Conservation (phyloP, 1,140 invertebrate species). For the Eubasilissa regina region DNA sequence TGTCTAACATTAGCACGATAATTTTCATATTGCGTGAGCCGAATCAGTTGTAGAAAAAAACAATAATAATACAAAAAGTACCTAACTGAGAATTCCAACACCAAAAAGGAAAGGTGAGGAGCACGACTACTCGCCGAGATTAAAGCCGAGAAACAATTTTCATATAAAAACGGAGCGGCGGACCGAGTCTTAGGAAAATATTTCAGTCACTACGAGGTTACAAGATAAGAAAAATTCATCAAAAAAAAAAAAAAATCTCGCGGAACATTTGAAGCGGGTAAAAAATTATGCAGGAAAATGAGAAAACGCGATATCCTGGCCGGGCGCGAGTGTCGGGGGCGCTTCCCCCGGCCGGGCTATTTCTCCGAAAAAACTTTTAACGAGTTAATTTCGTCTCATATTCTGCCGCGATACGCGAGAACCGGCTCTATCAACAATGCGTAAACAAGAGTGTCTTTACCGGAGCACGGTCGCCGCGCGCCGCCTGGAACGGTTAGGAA, state of each 20-base stretch:
- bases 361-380: constrained; percentile 44
- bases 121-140: too few species aligned
- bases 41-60: neutral
- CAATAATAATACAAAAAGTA: neutral
- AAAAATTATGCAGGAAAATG: constrained; percentile 4
- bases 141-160: too few species aligned
- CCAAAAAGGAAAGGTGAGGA: too few species aligned
- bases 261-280: constrained; percentile 20
- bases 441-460: constrained; percentile 24
- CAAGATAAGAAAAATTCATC: neutral
- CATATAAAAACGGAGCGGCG: too few species aligned
- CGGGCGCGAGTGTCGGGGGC: neutral
- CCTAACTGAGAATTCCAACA: neutral
- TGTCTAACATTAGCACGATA: constrained; percentile 25
- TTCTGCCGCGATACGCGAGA: constrained; percentile 40
- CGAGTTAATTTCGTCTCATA: constrained; percentile 46
- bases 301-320: constrained; percentile 30
- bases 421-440: constrained; percentile 31
- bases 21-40: constrained; percentile 29
- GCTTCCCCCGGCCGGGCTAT: constrained; percentile 2
- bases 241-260: constrained; percentile 1
- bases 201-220: neutral
- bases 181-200: too few species aligned
- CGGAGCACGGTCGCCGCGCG: neutral
- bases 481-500: neutral